Evolutionary conservation across 2,113 vertebrate species (phyloP).

Genomic region (Mixornis gularis): DNA sequence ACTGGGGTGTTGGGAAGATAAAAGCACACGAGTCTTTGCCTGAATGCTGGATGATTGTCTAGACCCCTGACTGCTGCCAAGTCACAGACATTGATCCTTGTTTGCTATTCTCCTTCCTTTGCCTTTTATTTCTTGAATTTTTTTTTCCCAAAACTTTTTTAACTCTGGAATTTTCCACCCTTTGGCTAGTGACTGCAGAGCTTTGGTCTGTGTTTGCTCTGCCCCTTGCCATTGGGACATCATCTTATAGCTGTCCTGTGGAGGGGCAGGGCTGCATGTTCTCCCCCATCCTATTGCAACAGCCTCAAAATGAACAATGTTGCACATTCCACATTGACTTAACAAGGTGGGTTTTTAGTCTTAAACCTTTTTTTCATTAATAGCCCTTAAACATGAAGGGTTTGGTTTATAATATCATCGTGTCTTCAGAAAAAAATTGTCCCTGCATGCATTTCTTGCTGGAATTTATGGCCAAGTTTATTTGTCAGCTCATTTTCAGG

Average conservation of each 20-base stretch:
- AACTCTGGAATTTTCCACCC: neutral
- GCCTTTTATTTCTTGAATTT: neutral
- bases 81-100: slow-evolving; percentile 12
- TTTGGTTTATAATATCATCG: neutral
- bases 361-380: neutral
- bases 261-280: neutral
- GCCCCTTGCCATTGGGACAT: neutral
- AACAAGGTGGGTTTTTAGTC: neutral
- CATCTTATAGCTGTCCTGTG: neutral
- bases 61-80: slow-evolving; percentile 13
- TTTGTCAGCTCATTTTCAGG: neutral
- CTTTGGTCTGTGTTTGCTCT: neutral
- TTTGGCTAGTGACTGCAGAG: neutral
- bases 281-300: neutral
- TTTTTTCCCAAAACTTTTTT: neutral
- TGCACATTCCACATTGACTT: neutral
- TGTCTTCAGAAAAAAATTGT: neutral
- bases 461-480: neutral
- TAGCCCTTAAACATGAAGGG: neutral
- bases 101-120: slow-evolving; percentile 26
- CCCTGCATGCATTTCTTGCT: neutral
- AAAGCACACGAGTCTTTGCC: slow-evolving; percentile 7
- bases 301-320: neutral
- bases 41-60: slow-evolving; percentile 37
- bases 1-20: slow-evolving; percentile 9